Base-by-base conservation (phyloP, 2,113 vertebrate species). In the Hemiprocne comata region DNA sequence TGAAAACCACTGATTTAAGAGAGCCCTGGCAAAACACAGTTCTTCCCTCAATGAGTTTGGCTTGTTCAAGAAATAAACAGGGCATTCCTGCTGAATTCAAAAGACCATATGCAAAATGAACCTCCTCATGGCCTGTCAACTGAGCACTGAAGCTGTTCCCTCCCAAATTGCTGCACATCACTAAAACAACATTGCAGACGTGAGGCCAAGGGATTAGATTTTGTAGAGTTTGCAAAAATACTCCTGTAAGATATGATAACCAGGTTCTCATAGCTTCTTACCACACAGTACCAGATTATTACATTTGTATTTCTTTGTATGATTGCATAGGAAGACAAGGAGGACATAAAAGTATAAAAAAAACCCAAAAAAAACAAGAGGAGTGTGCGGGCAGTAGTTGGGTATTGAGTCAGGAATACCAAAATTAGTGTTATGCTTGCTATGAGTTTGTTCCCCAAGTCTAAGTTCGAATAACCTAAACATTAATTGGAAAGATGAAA, bases 1-100 rank as follows among this genome's bases (percentile, higher is more conserved):
- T 89, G 73, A 87, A 89, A 96, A 71, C 28, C 51, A 84, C 28
- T 12, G 31, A 74, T 88, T 88, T 77, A 70, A 95, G 55, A 80
- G 51, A 71, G 40, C 10, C 58, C 72, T 93, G 46, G 85, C 51
- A 87, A 88, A 92, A 88, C 33, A 85, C 20, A 55, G 33, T 11
- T 57, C n/a, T 54, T 70, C 66, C 57, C 34, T 53, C 65, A 51
- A 64, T 1, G 11, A 20, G 25, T 86, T 60, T n/a, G 57, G 62
- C 34, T 87, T 83, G 17, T 58, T 74, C 64, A 86, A 88, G 42
- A 77, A 53, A 83, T 29, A 73, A 89, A 73, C 23, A 55, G 1
- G 6, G 51, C 36, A 60, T 60, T 78, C 29, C 51, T 85, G 46
- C 20, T 44, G 60, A 90, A 94, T 53, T 74, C 55, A 67, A 46